Evolutionary conservation across 2,113 vertebrate species (phyloP), one percentile per base, ranked within the genome.

Genomic region (Gopherus flavomarginatus): DNA sequence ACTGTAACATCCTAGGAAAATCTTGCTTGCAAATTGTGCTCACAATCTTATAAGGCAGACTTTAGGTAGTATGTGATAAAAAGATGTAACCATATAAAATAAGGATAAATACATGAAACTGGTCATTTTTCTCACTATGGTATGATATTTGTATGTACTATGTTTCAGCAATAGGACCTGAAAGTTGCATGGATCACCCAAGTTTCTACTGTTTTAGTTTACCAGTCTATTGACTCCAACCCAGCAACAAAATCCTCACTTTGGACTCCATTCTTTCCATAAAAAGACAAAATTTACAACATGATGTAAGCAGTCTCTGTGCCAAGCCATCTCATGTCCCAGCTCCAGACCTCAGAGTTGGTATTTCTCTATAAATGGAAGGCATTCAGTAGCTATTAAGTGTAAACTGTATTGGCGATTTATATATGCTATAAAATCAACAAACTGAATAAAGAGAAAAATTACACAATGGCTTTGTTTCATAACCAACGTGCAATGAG

Each of bases 301-400:
- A 31, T 21, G 42, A 83, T 14, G 49, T 9, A 54, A 77, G 26
- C 13, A 47, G 49, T 62, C 49, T 85, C 50, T 81, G 38, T 83
- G 88, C 56, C 85, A 75, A 90, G 86, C 38, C 62, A 77, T 38
- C 79, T 77, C 83, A 69, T 38, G 62, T 92, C 85, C 83, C 57
- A 90, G 59, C 53, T 92, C 88, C 82, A 47, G 13, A 89, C 78
- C 79, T 86, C 88, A 86, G 38, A 94, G 82, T 2, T 88, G 78
- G 90, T 88, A 90, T 65, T 86, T 38, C 56, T 88, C 31, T 31
- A 31, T n/a, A 83, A 88, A 86, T 57, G 29, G 85, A 94, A 94
- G 29, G 54, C 56, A 47, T 50, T 42, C 62, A 38, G n/a, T 93
- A 75, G 75, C 29, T 47, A 44, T 3, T 86, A 94, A 77, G 65